A percentile compares a stretch with the other conserved stretches of the same genome.
These are phyloP conservation scores for Grapholita molesta DNA, from an alignment of 1,140 invertebrate species.

Conservation along the genomic window DNA sequence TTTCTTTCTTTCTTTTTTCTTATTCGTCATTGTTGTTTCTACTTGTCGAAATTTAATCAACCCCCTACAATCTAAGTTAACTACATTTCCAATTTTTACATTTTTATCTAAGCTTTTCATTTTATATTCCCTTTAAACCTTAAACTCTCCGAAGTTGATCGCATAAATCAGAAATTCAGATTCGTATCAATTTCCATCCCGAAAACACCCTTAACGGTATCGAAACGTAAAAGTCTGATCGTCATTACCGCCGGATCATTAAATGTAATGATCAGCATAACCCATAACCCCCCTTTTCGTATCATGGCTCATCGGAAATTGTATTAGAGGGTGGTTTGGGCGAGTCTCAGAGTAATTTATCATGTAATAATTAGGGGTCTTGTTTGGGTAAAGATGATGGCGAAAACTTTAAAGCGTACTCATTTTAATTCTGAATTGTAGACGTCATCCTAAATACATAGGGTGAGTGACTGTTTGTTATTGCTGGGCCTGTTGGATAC, in stretches of 20 bases:
- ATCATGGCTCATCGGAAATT: neutral
- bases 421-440: no score
- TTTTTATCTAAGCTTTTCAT: no score
- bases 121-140: no score
- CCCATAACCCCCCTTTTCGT: neutral
- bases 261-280: constrained; percentile 10
- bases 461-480: no score
- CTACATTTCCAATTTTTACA: no score
- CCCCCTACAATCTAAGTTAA: no score
- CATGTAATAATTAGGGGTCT: neutral
- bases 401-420: neutral
- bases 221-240: neutral
- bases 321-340: neutral
- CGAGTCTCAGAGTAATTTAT: neutral
- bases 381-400: neutral
- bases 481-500: no score
- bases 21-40: no score
- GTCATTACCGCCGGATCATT: neutral
- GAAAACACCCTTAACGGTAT: neutral
- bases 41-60: no score
- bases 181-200: neutral
- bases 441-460: no score
- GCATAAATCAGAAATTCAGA: neutral
- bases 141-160: neutral
- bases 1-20: no score